Percentiles rank a stretch among this genome's conserved stretches.
phyloP scores from a whole-genome alignment of 1,140 invertebrate genomes.

The honey bee (Apis mellifera) region DNA sequence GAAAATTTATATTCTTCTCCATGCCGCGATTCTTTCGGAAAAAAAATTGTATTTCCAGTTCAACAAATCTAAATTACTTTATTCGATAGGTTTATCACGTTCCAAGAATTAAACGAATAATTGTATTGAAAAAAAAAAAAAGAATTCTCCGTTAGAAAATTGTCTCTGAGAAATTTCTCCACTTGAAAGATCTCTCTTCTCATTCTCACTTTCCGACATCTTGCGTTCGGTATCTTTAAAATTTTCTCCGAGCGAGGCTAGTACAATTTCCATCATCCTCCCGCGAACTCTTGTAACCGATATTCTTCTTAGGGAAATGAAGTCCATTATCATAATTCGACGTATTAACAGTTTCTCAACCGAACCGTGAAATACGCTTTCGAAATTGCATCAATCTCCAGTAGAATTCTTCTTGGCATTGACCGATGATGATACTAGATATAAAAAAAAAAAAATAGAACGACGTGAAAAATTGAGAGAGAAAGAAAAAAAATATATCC shows the following conservation, averaged over 20 bases:
- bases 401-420: not conserved
- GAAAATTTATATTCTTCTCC: not conserved
- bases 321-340: slow-evolving; percentile 34
- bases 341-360: slow-evolving; percentile 17
- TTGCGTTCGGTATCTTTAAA: too few species aligned
- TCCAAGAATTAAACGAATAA: not conserved
- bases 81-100: not conserved
- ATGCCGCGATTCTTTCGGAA: not conserved
- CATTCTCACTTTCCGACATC: too few species aligned
- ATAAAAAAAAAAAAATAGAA: not conserved
- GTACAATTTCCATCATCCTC: not conserved
- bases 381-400: not conserved
- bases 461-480: not conserved
- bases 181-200: too few species aligned
- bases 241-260: not conserved
- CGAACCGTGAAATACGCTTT: slow-evolving; percentile 8
- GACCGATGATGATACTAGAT: not conserved
- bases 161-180: too few species aligned
- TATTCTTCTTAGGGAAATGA: not conserved
- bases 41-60: not conserved
- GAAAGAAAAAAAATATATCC: not conserved
- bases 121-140: too few species aligned
- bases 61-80: slow-evolving; percentile 1
- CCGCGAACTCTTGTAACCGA: not conserved
- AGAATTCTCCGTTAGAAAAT: too few species aligned